Evolutionary conservation across 1,140 invertebrate genomes (phyloP).

Genomic region (Grapholita molesta): DNA sequence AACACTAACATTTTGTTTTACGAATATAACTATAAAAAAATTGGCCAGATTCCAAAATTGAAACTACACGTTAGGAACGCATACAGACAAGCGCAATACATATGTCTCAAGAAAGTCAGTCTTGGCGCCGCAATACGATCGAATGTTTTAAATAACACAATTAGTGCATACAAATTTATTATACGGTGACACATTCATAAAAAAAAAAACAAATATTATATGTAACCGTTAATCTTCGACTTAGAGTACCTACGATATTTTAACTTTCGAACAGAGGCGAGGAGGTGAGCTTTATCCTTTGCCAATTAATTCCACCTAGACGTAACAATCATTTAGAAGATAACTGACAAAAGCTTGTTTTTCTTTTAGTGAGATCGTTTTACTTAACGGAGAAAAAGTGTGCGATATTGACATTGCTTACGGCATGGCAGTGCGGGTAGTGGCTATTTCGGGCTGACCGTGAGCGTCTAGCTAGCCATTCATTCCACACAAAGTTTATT

Average conservation of each 20-base stretch:
- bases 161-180: too few relatives aligned
- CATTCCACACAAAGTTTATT: constrained; percentile 15
- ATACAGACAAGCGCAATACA: not conserved
- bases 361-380: not conserved
- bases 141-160: too few relatives aligned
- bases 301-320: not conserved
- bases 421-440: constrained; percentile 8
- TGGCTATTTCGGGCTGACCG: constrained; percentile 15
- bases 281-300: not conserved
- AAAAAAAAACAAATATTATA: too few relatives aligned
- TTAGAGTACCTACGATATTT: too few relatives aligned
- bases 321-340: not conserved
- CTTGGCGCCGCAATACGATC: not conserved
- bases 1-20: constrained; percentile 9
- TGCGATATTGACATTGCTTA: constrained; percentile 6
- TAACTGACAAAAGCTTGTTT: too few relatives aligned
- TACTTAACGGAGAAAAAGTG: not conserved
- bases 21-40: constrained; percentile 6
- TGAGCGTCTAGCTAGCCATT: constrained; percentile 17
- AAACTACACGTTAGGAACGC: not conserved
- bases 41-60: not conserved
- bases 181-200: too few relatives aligned
- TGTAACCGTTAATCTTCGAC: too few relatives aligned
- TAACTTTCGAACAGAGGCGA: too few relatives aligned
- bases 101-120: not conserved